A percentile compares a stretch with the other conserved stretches of the same genome.
Evolutionary conservation across 2,113 vertebrate genomes (phyloP).

Genomic region (Panurus biarmicus): DNA sequence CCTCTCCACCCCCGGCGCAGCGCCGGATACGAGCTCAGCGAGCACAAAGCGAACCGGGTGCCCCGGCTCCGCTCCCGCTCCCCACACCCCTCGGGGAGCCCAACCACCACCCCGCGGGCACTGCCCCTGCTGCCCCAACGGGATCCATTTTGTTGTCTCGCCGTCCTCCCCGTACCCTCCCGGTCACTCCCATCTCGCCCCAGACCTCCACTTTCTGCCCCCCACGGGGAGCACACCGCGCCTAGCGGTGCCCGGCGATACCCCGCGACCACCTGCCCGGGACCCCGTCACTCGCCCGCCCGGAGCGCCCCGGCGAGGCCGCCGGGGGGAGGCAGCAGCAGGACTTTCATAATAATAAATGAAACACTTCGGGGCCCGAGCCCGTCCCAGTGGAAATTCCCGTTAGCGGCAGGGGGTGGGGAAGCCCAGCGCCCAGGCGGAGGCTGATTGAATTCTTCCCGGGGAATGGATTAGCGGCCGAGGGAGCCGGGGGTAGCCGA

Average conservation of each 20-base stretch:
- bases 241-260: background rate
- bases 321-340: background rate
- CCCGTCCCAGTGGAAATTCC: constrained; percentile 41
- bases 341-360: background rate
- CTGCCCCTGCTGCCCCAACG: background rate
- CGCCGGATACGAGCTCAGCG: background rate
- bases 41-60: background rate
- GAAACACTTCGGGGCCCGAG: background rate
- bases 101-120: background rate
- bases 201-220: background rate
- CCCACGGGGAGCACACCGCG: background rate
- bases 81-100: background rate
- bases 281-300: background rate
- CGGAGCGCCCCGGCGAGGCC: background rate
- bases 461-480: constrained; percentile 16
- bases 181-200: background rate
- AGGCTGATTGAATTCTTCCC: constrained; percentile 51
- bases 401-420: background rate
- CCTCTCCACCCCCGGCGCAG: background rate
- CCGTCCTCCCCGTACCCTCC: background rate
- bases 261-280: background rate
- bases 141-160: background rate
- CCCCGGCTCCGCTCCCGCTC: background rate
- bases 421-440: background rate
- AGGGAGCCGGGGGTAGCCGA: background rate